A percentile compares a stretch with the other conserved stretches of the same genome.
phyloP scores from a whole-genome alignment of 2,797 vertebrate genomes.

The Coregonus sp. region DNA sequence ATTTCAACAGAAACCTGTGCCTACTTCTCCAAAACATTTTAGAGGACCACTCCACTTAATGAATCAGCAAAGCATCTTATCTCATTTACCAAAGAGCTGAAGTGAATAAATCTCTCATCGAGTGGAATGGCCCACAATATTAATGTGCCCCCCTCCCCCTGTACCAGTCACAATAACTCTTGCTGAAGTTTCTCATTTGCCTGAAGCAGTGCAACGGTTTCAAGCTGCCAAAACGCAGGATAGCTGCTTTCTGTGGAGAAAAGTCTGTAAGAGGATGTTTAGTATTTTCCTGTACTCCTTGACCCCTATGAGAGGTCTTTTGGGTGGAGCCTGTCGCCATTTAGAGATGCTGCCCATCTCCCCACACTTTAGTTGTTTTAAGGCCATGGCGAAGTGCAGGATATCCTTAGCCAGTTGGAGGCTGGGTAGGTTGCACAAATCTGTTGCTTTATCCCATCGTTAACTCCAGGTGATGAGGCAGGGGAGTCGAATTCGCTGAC shows the following conservation, averaged over 20 bases:
- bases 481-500: slow-evolving; percentile 17
- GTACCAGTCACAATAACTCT: slow-evolving; percentile 1
- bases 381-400: background rate
- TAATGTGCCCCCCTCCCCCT: background rate
- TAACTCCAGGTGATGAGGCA: slow-evolving; percentile 26
- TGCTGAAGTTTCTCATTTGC: background rate
- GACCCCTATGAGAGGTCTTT: background rate
- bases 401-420: background rate
- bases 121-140: background rate
- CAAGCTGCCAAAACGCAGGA: background rate
- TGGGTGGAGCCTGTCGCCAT: background rate
- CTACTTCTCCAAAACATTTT: background rate
- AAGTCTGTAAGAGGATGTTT: background rate
- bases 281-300: background rate
- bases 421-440: background rate
- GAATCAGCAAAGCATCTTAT: background rate
- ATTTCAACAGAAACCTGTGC: background rate
- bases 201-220: background rate
- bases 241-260: background rate
- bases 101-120: background rate
- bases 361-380: background rate
- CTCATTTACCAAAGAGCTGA: background rate
- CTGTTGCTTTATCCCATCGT: slow-evolving; percentile 45
- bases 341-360: background rate
- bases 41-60: background rate